Evolutionary conservation across 2,888 invertebrate genomes (phyloP).

Genomic region (Gonocerus acuteangulatus): DNA sequence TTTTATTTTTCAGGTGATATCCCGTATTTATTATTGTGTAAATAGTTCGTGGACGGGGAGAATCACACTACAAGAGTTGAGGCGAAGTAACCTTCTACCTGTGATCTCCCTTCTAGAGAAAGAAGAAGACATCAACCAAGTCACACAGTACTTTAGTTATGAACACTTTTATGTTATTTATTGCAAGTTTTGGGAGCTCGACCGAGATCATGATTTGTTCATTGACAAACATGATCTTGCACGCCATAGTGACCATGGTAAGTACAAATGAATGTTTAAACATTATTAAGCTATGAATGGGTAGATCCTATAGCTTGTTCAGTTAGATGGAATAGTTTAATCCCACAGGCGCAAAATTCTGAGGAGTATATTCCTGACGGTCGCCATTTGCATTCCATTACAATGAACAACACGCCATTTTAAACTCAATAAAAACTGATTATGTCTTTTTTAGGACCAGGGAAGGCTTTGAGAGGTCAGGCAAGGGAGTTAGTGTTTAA

Average conservation of each 20-base stretch:
- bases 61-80: slow-evolving; percentile 79
- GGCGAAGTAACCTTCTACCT: slow-evolving; percentile 77
- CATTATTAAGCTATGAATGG: neutral
- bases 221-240: slow-evolving; percentile 91
- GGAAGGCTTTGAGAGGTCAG: too few relatives aligned
- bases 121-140: slow-evolving; percentile 93
- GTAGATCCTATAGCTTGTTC: neutral
- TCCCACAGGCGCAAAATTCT: too few relatives aligned
- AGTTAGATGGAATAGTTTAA: too few relatives aligned
- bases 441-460: too few relatives aligned
- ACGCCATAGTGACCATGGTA: slow-evolving; percentile 92
- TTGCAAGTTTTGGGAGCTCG: slow-evolving; percentile 99
- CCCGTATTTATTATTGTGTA: slow-evolving; percentile 93
- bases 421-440: too few relatives aligned
- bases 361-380: too few relatives aligned
- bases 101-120: slow-evolving; percentile 75
- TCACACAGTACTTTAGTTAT: slow-evolving; percentile 72
- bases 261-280: slow-evolving; percentile 38
- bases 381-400: too few relatives aligned
- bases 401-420: too few relatives aligned
- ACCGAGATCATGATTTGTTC: slow-evolving; percentile 93
- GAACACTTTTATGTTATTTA: slow-evolving; percentile 99
- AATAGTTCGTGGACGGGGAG: slow-evolving; percentile 95
- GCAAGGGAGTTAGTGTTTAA: too few relatives aligned
- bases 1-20: slow-evolving; percentile 67